Evolutionary conservation across 2,888 invertebrate species (phyloP), one percentile per base, ranked within the genome.

Genomic region (Orchesellides sinensis): DNA sequence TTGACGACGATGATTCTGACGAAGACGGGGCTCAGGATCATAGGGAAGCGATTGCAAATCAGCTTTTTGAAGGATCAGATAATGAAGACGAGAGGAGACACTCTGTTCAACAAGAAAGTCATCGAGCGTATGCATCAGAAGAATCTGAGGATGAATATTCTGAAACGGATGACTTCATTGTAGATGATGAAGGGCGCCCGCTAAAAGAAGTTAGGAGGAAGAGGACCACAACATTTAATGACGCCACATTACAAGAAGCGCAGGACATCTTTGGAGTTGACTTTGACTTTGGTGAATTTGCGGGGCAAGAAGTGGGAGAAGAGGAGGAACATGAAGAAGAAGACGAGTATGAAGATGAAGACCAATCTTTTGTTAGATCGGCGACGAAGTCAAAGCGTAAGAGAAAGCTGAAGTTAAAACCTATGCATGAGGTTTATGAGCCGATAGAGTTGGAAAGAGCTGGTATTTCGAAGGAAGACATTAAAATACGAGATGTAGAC

Each of bases 221-320:
- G 89, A 92, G 94, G 19, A 95, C 94, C 88, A 95, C 94, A 17
- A 94, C 96, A 87, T 96, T 96, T 89, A 94, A 94, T 63, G 96
- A 97, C 91, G 95, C 96, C 94, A 96, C 96, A 0, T 91, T 98
- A 17, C 98, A 98, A 93, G 97, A 99, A 90, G 99, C 99, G 72
- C 98, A 98, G 90, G 99, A 99, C 89, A 97, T 99, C 86, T 99
- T 99, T 90, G 99, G 98, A 40, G 98, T 98, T 17, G 99, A 99
- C 90, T 98, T 99, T 90, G 98, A 97, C 89, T 96, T 95, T 89
- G 96, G 96, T 83, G 96, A 97, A 87, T 96, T 96, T 90, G 94
- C 94, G 72, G 95, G 95, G 89, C 95, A 95, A 89, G 96, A 94
- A 6, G 95, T 96, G 72, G 96, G 96, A 88, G 94, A 95, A 73